phyloP scores from a whole-genome alignment of 2,113 vertebrate species.

The Monopterus albus region DNA sequence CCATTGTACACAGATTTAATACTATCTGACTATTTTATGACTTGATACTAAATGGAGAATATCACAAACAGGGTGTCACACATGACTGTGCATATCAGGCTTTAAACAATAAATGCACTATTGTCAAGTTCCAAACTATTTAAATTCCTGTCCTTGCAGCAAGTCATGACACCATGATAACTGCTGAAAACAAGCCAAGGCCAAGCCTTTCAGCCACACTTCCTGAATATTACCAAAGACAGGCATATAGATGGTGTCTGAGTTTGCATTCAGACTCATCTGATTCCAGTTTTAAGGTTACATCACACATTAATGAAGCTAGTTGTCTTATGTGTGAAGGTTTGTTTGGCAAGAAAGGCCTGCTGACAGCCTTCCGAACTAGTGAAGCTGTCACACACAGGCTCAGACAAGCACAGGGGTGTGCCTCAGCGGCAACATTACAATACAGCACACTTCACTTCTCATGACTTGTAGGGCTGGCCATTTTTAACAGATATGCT shows the following conservation, averaged over 20 bases:
- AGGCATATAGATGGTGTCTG: neutral
- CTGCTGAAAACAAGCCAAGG: constrained; percentile 6
- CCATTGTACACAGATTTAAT: neutral
- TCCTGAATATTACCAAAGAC: constrained; percentile 37
- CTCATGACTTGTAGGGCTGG: neutral
- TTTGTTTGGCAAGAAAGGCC: constrained; percentile 14
- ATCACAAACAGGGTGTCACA: too few species aligned
- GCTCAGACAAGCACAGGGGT: constrained; percentile 75
- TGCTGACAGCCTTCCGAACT: constrained; percentile 21
- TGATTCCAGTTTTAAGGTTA: constrained; percentile 21
- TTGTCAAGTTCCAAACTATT: too few species aligned
- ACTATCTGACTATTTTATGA: too few species aligned
- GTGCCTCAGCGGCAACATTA: constrained; percentile 46
- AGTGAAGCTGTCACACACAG: constrained; percentile 54
- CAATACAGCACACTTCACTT: constrained; percentile 26
- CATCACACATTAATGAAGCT: neutral
- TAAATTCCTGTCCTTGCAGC: constrained; percentile 28
- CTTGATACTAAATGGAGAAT: too few species aligned
- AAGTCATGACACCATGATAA: constrained; percentile 22
- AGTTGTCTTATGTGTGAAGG: neutral
- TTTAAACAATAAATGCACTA: too few species aligned
- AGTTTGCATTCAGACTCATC: neutral
- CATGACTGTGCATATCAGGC: too few species aligned
- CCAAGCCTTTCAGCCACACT: constrained; percentile 7
- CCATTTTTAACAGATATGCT: constrained; percentile 22